phyloP scores from a whole-genome alignment of 2,113 vertebrate species.

The Rafetus swinhoei region DNA sequence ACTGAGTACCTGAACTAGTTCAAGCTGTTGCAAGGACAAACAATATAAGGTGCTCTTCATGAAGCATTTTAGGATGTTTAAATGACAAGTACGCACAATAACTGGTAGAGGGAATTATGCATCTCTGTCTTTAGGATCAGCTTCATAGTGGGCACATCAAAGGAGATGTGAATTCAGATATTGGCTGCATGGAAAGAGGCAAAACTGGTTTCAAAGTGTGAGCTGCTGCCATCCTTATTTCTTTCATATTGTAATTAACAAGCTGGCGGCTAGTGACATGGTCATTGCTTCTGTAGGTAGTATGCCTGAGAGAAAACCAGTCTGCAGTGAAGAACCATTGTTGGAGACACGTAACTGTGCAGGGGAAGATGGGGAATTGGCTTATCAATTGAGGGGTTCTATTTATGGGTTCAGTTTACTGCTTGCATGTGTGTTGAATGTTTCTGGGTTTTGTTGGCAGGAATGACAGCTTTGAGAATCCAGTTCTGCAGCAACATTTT shows the following conservation, averaged over 20 bases:
- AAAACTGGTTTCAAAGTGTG: background rate
- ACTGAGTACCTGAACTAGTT: background rate
- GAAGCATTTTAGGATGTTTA: background rate
- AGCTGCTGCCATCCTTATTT: background rate
- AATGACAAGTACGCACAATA: background rate
- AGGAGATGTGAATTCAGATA: background rate
- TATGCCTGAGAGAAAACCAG: background rate
- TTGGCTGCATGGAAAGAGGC: background rate
- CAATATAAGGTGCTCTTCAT: background rate
- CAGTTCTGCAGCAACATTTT: constrained; percentile 92
- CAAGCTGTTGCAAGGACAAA: background rate
- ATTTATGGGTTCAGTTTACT: background rate
- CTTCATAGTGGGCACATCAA: background rate
- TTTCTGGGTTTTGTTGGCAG: constrained; percentile 74
- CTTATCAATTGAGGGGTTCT: background rate
- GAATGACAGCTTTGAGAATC: constrained; percentile 95
- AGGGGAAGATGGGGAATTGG: background rate
- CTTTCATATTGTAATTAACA: background rate
- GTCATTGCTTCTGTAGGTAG: background rate
- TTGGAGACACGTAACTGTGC: background rate
- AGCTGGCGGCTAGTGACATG: background rate
- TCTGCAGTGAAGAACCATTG: background rate
- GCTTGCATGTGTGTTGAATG: constrained; percentile 4
- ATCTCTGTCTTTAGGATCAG: background rate
- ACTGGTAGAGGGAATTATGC: background rate